Base-by-base conservation (phyloP, 2,113 vertebrate species). In the Oncorhynchus gorbuscha region DNA sequence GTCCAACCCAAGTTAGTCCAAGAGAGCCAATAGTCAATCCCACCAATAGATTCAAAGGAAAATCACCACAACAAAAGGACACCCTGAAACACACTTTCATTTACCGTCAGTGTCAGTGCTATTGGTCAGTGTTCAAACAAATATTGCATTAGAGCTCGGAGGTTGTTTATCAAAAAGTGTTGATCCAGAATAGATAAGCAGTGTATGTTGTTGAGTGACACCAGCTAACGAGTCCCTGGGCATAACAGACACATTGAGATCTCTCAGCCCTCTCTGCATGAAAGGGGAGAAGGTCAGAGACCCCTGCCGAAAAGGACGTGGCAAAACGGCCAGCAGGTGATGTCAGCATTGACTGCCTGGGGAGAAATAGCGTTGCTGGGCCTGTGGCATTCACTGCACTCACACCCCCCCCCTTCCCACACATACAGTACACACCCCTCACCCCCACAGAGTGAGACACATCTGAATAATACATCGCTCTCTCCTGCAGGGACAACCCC, bases 391-490 rank as follows among this genome's bases (percentile, higher is more conserved):
- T 92, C 85, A 84, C 75, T 66, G 73, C 74, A 77, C 74, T 49
- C 72, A 81, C 66, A 22, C 32, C 67, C 35, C 13, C 32, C 24
- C 2, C 62, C 7, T 2, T 2, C 49, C 6, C 13, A 51, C 49
- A 51, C 49, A 16, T 1, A 51, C 85, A 85, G 77, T 65, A 73
- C 66, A 72, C 81, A 79, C 79, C 77, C 71, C 73, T 26, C 64
- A 24, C 24, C 28, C 39, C 61, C 64, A 75, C 75, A 80, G 81
- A 80, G 80, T 85, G 80, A 79, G 77, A 83, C 66, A 32, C 79
- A 77, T 88, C 83, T 92, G 88, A 91, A 93, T 92, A 93, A 90
- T 89, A 89, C 89, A 91, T 92, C 61, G 59, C 70, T 79, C 67
- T 85, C 73, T 82, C 76, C 87, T 83, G 83, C 87, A 85, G 81